Percentiles rank a stretch among this genome's conserved stretches.
These are phyloP conservation scores for Platyura marginata DNA, from an alignment of 1,140 invertebrate genomes.

Conservation along the genomic window DNA sequence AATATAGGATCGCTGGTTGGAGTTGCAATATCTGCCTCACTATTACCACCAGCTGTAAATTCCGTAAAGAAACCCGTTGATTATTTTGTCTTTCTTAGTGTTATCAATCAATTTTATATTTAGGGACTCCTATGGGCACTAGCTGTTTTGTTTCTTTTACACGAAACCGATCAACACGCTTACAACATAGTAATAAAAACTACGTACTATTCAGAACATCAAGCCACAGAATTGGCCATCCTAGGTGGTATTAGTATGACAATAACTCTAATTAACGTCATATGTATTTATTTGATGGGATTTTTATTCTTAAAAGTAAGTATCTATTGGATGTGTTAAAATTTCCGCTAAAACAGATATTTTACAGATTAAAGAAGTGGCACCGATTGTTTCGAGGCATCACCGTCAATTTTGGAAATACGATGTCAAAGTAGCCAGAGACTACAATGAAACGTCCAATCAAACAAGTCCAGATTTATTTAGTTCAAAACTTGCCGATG, in stretches of 20 bases:
- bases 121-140: constrained; percentile 51
- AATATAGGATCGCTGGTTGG: constrained; percentile 59
- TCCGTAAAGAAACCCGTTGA: constrained; percentile 26
- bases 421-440: constrained; percentile 39
- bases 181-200: constrained; percentile 23
- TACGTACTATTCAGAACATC: constrained; percentile 30
- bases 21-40: constrained; percentile 61
- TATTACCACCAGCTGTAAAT: constrained; percentile 62
- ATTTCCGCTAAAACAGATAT: background rate
- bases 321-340: background rate
- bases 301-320: constrained; percentile 46
- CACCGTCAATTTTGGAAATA: constrained; percentile 42
- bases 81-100: background rate
- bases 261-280: constrained; percentile 50
- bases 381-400: constrained; percentile 34
- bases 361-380: constrained; percentile 52
- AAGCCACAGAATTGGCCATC: constrained; percentile 33
- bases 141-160: constrained; percentile 31
- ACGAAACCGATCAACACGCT: constrained; percentile 19
- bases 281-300: constrained; percentile 48
- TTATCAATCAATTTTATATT: background rate
- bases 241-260: constrained; percentile 44
- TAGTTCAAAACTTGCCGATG: constrained; percentile 15
- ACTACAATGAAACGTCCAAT: constrained; percentile 30
- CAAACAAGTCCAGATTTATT: constrained; percentile 4